Evolutionary conservation across 1,140 invertebrate genomes (phyloP).

Genomic region (Leptopilina boulardi): DNA sequence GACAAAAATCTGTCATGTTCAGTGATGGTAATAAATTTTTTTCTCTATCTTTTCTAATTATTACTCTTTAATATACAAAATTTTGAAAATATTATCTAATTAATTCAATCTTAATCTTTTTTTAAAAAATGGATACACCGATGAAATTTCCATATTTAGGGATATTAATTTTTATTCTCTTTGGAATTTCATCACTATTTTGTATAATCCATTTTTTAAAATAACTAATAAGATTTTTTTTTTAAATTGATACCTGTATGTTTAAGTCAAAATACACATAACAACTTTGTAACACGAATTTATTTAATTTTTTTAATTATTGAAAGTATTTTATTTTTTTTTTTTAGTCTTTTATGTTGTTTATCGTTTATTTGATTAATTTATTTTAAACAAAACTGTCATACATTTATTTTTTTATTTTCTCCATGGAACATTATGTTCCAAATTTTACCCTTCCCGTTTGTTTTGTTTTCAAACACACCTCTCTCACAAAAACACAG

Average conservation of each 20-base stretch:
- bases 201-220: no score
- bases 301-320: slow-evolving; percentile 32
- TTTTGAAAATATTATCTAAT: no score
- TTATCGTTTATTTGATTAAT: slow-evolving; percentile 45
- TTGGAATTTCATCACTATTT: no score
- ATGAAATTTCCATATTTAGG: no score
- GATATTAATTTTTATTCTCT: no score
- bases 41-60: neutral
- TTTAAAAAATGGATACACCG: no score
- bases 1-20: slow-evolving; percentile 90
- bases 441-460: slow-evolving; percentile 56
- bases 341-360: slow-evolving; percentile 40
- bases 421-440: slow-evolving; percentile 41
- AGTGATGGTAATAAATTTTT: slow-evolving; percentile 82
- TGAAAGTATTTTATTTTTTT: slow-evolving; percentile 44
- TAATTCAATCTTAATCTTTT: no score
- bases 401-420: slow-evolving; percentile 39
- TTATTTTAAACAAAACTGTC: slow-evolving; percentile 25
- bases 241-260: no score
- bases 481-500: slow-evolving; percentile 73
- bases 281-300: neutral
- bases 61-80: no score
- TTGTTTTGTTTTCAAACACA: slow-evolving; percentile 71
- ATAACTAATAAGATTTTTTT: no score
- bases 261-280: no score